Base-by-base conservation (phyloP, 2,888 invertebrate genomes). In the Masnerella sp. region DNA sequence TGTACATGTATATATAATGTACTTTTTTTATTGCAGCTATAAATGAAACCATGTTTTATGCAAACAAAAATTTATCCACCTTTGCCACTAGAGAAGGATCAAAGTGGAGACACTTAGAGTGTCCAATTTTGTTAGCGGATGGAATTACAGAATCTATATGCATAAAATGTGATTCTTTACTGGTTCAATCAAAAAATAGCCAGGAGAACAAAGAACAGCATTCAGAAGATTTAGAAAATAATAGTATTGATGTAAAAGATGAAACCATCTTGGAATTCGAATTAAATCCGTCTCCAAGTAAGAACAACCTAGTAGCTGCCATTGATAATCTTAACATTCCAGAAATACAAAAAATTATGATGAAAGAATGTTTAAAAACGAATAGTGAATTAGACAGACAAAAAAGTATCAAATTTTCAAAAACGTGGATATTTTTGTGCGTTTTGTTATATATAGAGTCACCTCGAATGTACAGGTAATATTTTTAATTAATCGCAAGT, bases 31-130 rank as follows among this genome's bases (percentile, higher is more conserved):
- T 72, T 62, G 2, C 17, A 74, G 74, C 45, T 32, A 51, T 74
- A 49, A 56, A 56, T 54, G 40, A 73, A 70, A 76, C 77, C 8
- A 61, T 74, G 5, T 72, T 77, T 22, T 43, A 68, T 22, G 15
- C 12, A 54, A 38, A 68, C 43, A 43, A 75, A 70, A 56, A 78
- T 70, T 68, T 79, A 72, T 76, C 40, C 32, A 79, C 74, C 74
- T 43, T 77, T 40, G 81, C 79, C 7, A 80, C 77, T 54, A 76
- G 79, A 47, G 85, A 86, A 62, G 85, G 84, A 18, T 69, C 79
- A 2, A 83, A 80, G 62, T 84, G 84, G 85, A 81, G 86, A 56
- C 85, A 86, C 36, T 40, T 77, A 15, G 77, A 79, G 25, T 86
- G 86, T 76, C 77, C 83, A 1, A 75, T 86, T 38, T 78, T 86